Percentiles rank a stretch among this genome's conserved stretches.
phyloP scores from a whole-genome alignment of 2,888 invertebrate species.

The Apamea crenata region DNA sequence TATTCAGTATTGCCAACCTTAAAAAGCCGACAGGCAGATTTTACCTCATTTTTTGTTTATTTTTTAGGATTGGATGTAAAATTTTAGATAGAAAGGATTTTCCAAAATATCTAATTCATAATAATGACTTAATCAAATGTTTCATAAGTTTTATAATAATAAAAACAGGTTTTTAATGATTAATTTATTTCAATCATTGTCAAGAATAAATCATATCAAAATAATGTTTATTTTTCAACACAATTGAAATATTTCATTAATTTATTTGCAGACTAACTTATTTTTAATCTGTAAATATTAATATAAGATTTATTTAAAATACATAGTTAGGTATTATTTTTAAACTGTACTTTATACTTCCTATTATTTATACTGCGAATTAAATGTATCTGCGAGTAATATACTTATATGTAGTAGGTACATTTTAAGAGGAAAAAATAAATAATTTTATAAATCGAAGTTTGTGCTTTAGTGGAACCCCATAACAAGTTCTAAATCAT shows the following conservation, averaged over 20 bases:
- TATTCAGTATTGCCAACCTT: constrained; percentile 21
- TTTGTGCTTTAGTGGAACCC: constrained; percentile 2
- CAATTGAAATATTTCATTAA: constrained; percentile 13
- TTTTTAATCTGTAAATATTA: constrained; percentile 64
- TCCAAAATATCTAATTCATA: neutral
- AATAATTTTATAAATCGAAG: constrained; percentile 29
- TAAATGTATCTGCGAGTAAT: constrained; percentile 37
- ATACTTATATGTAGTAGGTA: constrained; percentile 13
- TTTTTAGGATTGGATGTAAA: neutral
- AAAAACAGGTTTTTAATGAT: neutral
- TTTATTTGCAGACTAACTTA: constrained; percentile 38
- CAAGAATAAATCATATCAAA: constrained; percentile 28
- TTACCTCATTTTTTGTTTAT: neutral
- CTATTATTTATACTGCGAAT: constrained; percentile 52
- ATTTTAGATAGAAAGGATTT: neutral
- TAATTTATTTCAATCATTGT: neutral
- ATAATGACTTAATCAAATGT: neutral
- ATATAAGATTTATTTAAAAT: constrained; percentile 44
- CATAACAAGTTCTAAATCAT: neutral
- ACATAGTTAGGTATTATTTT: constrained; percentile 17
- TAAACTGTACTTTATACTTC: constrained; percentile 39
- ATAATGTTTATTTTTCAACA: neutral
- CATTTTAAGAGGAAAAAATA: constrained; percentile 43
- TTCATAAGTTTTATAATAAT: neutral
- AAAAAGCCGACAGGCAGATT: neutral